Evolutionary conservation across 2,113 vertebrate genomes (phyloP), one percentile per base, ranked within the genome.

Genomic region (Quiscalus mexicanus): DNA sequence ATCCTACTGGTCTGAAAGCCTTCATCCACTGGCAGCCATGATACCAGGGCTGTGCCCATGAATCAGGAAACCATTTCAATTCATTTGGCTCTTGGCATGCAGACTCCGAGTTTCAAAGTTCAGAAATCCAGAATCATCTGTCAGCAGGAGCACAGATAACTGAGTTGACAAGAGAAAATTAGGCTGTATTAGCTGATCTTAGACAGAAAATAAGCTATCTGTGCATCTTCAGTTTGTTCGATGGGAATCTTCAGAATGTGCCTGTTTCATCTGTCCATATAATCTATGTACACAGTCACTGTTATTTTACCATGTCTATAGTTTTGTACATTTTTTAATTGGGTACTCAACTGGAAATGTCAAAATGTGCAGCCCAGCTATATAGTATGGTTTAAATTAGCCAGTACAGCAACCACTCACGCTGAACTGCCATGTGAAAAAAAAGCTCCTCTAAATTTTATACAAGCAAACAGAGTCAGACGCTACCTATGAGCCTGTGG

Each of bases 261-360:
- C 33, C 18, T 69, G 28, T 14, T 27, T 63, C 30, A 44, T 71
- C 44, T 68, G 10, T 35, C 44, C 17, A 4, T 41, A n/a, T 7
- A 41, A n/a, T 21, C 20, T 2, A 1, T 12, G 27, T 21, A 52
- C 28, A 41, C 10, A 30, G 17, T 11, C 10, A 67, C 14, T 0
- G 5, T 39, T 14, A 33, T 44, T 77, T 77, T 56, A 39, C 10
- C 12, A 10, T 6, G 1, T 35, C 19, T 31, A 47, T n/a, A 65
- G 18, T 84, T 91, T 45, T 58, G 8, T 31, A 65, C 17, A 41
- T 78, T 74, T 87, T 71, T 9, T 15, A 74, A 50, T 18, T 39
- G 20, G n/a, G 3, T 25, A 35, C 27, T 70, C 18, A 65, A 30
- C 3, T 41, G 12, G 7, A 71, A 52, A 84, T n/a, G 13, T 59